phyloP scores from a whole-genome alignment of 2,113 vertebrate genomes.

The Numenius arquata region DNA sequence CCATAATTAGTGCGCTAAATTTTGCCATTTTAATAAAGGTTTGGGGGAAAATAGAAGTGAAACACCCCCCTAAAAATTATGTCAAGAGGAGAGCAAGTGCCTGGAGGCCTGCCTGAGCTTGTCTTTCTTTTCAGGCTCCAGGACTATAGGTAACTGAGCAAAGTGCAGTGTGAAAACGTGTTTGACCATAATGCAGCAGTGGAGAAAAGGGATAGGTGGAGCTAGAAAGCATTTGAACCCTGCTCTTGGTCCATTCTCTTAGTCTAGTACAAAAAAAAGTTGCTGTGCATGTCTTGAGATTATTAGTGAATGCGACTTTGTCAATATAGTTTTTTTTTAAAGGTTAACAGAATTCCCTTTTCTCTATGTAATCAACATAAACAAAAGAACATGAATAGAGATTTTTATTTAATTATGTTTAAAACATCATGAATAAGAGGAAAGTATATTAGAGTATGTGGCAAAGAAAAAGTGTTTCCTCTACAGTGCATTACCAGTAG shows the following conservation, averaged over 20 bases:
- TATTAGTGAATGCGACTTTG: background rate
- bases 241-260: background rate
- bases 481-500: slow-evolving; percentile 70
- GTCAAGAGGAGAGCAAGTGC: background rate
- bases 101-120: background rate
- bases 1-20: background rate
- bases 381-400: background rate
- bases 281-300: background rate
- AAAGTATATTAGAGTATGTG: background rate
- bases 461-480: slow-evolving; percentile 31
- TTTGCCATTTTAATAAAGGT: background rate
- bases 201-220: background rate
- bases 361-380: background rate
- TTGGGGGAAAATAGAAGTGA: background rate
- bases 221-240: background rate
- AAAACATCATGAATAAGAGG: background rate
- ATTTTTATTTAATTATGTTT: background rate
- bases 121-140: background rate
- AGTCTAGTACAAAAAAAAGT: background rate
- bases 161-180: background rate
- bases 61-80: background rate
- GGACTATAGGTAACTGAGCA: background rate
- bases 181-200: background rate
- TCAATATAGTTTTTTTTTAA: background rate
- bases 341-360: background rate